These are phyloP conservation scores for Orthonyx spaldingii DNA, from an alignment of 2,113 vertebrate species.

Conservation along the genomic window DNA sequence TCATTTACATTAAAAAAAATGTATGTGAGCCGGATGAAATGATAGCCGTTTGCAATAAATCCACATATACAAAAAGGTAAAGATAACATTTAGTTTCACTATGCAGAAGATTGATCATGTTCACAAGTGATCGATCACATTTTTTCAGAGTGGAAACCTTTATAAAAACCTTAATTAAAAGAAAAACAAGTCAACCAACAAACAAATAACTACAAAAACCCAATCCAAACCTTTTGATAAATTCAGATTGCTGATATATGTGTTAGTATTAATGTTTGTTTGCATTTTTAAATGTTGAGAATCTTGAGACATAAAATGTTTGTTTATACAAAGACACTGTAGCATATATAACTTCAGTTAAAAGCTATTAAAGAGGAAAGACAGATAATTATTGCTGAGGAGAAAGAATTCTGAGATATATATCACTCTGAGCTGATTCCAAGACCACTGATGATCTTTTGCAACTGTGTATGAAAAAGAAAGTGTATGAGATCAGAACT, in stretches of 20 bases:
- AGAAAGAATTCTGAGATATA: not conserved
- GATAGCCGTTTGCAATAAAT: not conserved
- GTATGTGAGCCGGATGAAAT: not conserved
- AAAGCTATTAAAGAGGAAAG: not conserved
- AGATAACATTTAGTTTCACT: not conserved
- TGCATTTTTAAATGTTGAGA: not conserved
- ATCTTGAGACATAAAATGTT: not conserved
- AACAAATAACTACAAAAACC: rapidly evolving
- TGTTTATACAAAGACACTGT: not conserved
- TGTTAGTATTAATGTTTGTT: not conserved
- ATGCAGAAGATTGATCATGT: not conserved
- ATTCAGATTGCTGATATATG: not conserved
- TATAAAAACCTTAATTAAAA: not conserved
- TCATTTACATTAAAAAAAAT: not conserved
- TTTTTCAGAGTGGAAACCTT: not conserved
- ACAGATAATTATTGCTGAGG: not conserved
- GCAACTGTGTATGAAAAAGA: not conserved
- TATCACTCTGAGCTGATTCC: not conserved
- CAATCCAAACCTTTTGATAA: not conserved
- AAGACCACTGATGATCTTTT: not conserved
- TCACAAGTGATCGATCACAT: not conserved
- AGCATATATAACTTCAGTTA: not conserved
- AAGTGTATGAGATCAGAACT: not conserved
- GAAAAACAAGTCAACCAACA: not conserved
- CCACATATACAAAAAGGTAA: not conserved